Percentiles rank a stretch among this genome's conserved stretches.
Conservation (phyloP, 2,113 vertebrate species). For the Sterna hirundo region DNA sequence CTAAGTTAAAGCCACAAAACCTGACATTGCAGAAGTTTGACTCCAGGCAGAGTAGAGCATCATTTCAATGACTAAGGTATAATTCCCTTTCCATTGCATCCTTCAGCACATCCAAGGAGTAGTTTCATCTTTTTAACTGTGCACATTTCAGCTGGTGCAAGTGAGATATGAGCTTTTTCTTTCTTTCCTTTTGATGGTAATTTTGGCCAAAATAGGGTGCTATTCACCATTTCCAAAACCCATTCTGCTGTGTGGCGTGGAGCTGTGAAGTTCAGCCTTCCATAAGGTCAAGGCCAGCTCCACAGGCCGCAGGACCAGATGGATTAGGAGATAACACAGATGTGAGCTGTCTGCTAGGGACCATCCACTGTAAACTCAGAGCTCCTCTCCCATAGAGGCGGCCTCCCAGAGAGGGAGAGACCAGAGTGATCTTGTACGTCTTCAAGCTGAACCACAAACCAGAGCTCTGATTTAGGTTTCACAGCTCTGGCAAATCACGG, state of each 20-base stretch:
- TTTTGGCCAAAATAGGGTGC: not conserved
- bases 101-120: not conserved
- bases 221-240: not conserved
- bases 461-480: not conserved
- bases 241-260: not conserved
- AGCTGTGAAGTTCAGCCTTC: not conserved
- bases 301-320: not conserved
- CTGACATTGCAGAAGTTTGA: not conserved
- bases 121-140: not conserved
- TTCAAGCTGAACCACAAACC: not conserved
- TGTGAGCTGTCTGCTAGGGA: not conserved
- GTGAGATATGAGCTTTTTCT: not conserved
- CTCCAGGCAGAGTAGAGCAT: not conserved
- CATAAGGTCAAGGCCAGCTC: not conserved
- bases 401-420: not conserved
- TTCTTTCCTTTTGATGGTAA: not conserved
- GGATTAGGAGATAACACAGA: not conserved
- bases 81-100: not conserved
- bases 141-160: not conserved
- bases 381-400: not conserved
- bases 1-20: not conserved
- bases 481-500: not conserved
- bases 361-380: not conserved
- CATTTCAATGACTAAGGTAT: not conserved
- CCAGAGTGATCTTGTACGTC: not conserved